phyloP scores from a whole-genome alignment of 2,797 vertebrate genomes.

The Brotula barbata region DNA sequence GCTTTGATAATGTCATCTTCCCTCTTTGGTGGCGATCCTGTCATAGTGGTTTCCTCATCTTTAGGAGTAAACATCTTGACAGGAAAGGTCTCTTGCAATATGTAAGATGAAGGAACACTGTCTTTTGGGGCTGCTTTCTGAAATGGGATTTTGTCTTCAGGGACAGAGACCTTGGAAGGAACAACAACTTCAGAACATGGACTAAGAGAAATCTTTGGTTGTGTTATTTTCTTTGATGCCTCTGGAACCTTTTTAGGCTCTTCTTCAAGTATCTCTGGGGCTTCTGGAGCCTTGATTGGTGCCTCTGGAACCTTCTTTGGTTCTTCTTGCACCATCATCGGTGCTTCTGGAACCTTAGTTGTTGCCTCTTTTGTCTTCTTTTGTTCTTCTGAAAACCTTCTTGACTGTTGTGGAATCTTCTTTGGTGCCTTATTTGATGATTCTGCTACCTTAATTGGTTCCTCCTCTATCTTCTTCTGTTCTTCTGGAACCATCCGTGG shows the following conservation, averaged over 20 bases:
- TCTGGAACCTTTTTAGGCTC: no score
- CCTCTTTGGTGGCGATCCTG: conserved; percentile 21
- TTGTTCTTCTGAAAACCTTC: no score
- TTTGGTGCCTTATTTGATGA: background rate
- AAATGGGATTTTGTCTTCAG: conserved; percentile 72
- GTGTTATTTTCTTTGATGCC: background rate
- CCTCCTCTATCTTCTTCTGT: no score
- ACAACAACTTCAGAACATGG: conserved; percentile 1
- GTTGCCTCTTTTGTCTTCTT: no score
- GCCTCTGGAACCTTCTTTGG: no score
- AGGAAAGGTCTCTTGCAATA: background rate
- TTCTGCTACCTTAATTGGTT: no score
- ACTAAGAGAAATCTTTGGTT: background rate
- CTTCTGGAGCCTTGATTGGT: no score
- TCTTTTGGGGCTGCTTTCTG: conserved; percentile 59
- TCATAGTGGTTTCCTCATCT: background rate
- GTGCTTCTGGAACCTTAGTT: no score
- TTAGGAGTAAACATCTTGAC: conserved; percentile 27
- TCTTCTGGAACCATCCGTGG: no score
- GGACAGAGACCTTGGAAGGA: background rate
- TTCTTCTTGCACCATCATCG: no score
- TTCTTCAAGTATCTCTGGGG: no score
- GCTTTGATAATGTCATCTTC: conserved; percentile 9
- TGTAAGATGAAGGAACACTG: conserved; percentile 11
- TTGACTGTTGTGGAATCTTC: no score